A percentile compares a stretch with the other conserved stretches of the same genome.
Evolutionary conservation across 2,113 vertebrate species (phyloP).

Genomic region (Ifrita kowaldi): DNA sequence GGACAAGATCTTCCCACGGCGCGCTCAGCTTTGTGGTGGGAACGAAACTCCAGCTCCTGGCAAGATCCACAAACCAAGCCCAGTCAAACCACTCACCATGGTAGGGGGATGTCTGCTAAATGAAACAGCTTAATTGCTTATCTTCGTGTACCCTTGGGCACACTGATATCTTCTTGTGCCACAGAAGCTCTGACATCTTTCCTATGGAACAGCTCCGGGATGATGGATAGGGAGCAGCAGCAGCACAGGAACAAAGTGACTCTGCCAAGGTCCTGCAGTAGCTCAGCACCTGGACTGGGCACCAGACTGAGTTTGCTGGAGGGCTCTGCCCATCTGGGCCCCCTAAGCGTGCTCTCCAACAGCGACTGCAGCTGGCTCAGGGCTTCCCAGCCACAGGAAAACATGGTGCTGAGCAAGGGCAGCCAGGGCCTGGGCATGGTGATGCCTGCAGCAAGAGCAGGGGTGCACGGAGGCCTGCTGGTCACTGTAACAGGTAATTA

Average conservation of each 20-base stretch:
- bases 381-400: not conserved
- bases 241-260: accelerated
- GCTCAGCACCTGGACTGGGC: not conserved
- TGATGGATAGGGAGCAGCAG: not conserved
- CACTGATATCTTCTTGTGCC: not conserved
- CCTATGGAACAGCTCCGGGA: not conserved
- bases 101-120: not conserved
- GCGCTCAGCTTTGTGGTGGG: not conserved
- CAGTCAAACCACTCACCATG: not conserved
- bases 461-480: not conserved
- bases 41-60: not conserved
- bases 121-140: not conserved
- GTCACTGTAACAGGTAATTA: not conserved
- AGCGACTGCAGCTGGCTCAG: not conserved
- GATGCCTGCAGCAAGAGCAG: not conserved
- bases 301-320: not conserved
- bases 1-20: not conserved
- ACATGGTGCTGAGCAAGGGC: not conserved
- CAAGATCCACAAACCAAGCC: not conserved
- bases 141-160: not conserved
- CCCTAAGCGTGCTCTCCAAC: not conserved
- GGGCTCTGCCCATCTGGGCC: not conserved
- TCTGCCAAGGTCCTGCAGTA: not conserved
- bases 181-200: not conserved
- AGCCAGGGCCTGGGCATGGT: not conserved